phyloP scores from a whole-genome alignment of 2,888 invertebrate species.

The Plebejus anna region DNA sequence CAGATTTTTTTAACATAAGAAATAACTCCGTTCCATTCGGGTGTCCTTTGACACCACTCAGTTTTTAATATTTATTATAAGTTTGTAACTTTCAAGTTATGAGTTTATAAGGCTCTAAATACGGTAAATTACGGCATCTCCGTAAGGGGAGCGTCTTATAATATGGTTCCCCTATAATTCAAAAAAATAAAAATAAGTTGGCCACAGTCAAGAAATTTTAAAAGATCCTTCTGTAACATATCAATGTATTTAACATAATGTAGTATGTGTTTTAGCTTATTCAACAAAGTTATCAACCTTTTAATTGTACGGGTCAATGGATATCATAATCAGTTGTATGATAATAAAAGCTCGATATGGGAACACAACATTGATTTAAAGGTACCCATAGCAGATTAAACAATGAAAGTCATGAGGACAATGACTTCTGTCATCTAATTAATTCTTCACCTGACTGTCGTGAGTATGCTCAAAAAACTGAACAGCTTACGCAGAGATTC shows the following conservation, averaged over 20 bases:
- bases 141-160: too few species aligned
- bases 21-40: too few species aligned
- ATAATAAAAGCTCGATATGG: not conserved
- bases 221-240: not conserved
- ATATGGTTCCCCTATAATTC: too few species aligned
- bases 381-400: not conserved
- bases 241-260: not conserved
- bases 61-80: too few species aligned
- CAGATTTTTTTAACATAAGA: too few species aligned
- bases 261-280: not conserved
- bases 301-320: not conserved
- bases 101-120: too few species aligned
- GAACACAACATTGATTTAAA: conserved; percentile 12
- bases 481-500: not conserved
- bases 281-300: not conserved
- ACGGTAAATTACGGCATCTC: too few species aligned
- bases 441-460: not conserved
- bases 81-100: too few species aligned
- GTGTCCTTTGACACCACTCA: too few species aligned
- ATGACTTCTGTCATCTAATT: conserved; percentile 8
- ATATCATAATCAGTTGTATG: not conserved
- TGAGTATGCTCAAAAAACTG: not conserved
- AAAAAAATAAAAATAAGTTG: not conserved
- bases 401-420: conserved; percentile 19
- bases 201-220: not conserved